A percentile compares a stretch with the other conserved stretches of the same genome.
Conservation (phyloP, 2,888 invertebrate genomes). For the Mactromeris polynyma region DNA sequence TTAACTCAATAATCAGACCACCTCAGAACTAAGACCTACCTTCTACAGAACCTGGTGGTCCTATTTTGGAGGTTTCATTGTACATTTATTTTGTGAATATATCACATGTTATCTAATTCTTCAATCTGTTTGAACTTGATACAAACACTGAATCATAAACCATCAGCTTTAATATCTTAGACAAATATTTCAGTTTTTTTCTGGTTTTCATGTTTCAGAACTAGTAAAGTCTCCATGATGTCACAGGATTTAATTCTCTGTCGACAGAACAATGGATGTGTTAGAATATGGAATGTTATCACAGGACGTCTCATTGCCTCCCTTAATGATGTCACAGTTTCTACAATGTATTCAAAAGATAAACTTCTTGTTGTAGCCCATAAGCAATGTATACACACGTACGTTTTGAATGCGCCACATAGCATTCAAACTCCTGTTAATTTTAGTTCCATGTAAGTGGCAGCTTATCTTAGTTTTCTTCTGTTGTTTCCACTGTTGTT, state of each 20-base stretch:
- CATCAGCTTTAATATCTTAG: background rate
- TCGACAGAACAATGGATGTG: slow-evolving; percentile 53
- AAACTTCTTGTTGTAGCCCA: slow-evolving; percentile 47
- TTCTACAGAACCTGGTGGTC: too few relatives aligned
- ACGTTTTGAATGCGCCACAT: slow-evolving; percentile 9
- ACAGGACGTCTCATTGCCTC: slow-evolving; percentile 54
- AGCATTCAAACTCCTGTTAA: too few relatives aligned
- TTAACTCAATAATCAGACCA: too few relatives aligned
- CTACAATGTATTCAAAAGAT: slow-evolving; percentile 41
- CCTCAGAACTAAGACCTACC: too few relatives aligned
- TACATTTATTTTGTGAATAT: background rate
- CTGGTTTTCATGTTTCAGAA: slow-evolving; percentile 52
- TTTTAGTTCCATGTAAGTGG: too few relatives aligned
- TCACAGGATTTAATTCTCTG: slow-evolving; percentile 51
- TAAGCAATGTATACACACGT: slow-evolving; percentile 66
- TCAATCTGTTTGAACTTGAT: background rate
- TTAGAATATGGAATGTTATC: slow-evolving; percentile 65
- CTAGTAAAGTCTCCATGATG: slow-evolving; percentile 27
- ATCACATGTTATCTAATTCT: background rate
- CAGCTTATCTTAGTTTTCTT: too few relatives aligned
- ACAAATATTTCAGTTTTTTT: background rate
- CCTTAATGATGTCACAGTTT: slow-evolving; percentile 46
- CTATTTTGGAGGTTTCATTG: too few relatives aligned
- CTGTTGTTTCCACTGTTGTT: too few relatives aligned
- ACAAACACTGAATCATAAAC: background rate